Evolutionary conservation across 2,113 vertebrate genomes (phyloP).

Genomic region (Arothron firmamentum): DNA sequence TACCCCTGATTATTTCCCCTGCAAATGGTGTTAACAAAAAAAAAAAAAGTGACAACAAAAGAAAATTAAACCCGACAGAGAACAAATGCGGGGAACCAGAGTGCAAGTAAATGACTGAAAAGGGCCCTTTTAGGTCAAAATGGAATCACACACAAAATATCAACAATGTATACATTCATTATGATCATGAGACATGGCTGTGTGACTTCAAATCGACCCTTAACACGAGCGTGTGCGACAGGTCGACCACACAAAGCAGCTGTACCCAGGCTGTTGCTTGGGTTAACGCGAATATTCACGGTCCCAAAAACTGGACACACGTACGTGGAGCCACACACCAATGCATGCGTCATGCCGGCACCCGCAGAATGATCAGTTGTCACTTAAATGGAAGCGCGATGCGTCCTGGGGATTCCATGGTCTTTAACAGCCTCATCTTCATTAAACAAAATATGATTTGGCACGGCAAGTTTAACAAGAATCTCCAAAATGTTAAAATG

Average conservation of each 20-base stretch:
- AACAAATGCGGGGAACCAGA: no score
- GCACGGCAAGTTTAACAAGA: no score
- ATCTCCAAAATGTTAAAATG: no score
- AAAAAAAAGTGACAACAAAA: not conserved
- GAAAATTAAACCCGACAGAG: no score
- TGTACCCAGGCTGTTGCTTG: no score
- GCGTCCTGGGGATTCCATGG: conserved; percentile 9
- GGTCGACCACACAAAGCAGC: no score
- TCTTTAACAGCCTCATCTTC: not conserved
- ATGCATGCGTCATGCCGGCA: not conserved
- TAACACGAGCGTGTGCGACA: no score
- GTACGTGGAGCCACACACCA: not conserved
- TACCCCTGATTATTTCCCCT: conserved; percentile 2
- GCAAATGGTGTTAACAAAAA: conserved; percentile 7
- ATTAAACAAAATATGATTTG: no score
- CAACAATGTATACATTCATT: conserved; percentile 19
- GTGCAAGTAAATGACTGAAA: not conserved
- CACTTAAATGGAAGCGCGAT: conserved; percentile 2
- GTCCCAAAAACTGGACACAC: not conserved
- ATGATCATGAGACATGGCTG: not conserved
- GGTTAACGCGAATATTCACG: not conserved
- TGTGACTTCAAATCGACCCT: not conserved
- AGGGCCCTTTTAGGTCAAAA: not conserved
- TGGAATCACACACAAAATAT: not conserved
- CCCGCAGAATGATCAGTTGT: not conserved